Evolutionary conservation across 2,888 invertebrate genomes (phyloP), one percentile per base, ranked within the genome.

Genomic region (Agrypnus murinus): DNA sequence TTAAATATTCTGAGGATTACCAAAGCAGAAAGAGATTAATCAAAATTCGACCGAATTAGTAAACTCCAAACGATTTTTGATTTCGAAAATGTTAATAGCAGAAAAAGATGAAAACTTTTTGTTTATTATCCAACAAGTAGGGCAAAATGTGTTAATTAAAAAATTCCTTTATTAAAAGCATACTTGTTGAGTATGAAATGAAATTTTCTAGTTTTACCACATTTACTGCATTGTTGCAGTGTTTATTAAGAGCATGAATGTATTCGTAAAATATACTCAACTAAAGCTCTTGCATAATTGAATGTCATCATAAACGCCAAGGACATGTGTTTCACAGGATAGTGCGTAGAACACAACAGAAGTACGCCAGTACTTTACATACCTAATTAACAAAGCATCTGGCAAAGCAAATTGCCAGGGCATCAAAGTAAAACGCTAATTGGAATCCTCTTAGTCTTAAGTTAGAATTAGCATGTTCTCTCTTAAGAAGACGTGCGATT

Each of bases 371-470:
- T 69, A 69, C 63, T 63, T 63, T 64, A 69, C 69, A 69, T 69
- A 64, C 69, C 63, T 69, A 69, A 69, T 69, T 69, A 69, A 69
- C 69, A 58, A 15, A 69, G 57, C 69, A 69, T 69, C 63, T 64
- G 69, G 63, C 63, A 67, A 60, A 60, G 67, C 67, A 60, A 59
- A 67, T 60, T 67, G 59, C 60, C 67, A 67, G 48, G 50, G 60
- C 67, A 57, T 69, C 69, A 69, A 69, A 69, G 69, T 68, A 64
- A 58, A 69, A 64, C 63, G 69, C 46, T 69, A 69, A 69, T 69
- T 69, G 58, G 60, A 69, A 69, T 63, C 69, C 57, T 58, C 62
- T 62, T 69, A 58, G 57, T 58, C 43, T 48, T 64, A 63, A 10
- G 57, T 64, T 63, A 48, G 43, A 69, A 69, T 69, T 69, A 69